These are phyloP conservation scores for Myocastor coypus DNA, from an alignment of 2,113 vertebrate genomes.

Conservation along the genomic window DNA sequence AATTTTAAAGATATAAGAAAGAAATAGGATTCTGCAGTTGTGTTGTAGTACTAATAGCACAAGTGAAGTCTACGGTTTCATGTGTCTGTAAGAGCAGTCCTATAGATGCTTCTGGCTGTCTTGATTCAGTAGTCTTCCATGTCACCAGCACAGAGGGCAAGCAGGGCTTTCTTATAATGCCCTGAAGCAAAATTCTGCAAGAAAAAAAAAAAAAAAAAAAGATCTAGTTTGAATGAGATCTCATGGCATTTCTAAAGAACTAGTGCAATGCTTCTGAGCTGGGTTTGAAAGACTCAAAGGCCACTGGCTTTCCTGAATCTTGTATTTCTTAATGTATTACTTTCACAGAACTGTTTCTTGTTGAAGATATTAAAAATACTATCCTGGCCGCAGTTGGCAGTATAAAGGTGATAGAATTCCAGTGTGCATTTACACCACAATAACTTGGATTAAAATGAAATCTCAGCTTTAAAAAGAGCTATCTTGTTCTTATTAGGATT, in stretches of 20 bases:
- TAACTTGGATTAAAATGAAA: not conserved
- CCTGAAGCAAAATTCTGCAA: constrained; percentile 89
- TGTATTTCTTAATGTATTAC: constrained; percentile 19
- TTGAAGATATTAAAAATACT: constrained; percentile 24
- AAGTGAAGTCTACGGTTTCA: constrained; percentile 1
- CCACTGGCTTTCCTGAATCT: not conserved
- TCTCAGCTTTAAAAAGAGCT: not conserved
- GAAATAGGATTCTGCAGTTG: constrained; percentile 52
- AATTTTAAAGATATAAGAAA: constrained; percentile 53
- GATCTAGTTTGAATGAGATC: not conserved
- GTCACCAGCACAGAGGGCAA: constrained; percentile 88
- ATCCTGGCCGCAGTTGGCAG: not conserved
- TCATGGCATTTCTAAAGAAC: not conserved
- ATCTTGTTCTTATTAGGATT: not conserved
- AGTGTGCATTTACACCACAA: not conserved
- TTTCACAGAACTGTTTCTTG: not conserved
- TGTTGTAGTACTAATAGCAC: not conserved
- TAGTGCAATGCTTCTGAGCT: not conserved
- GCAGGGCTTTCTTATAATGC: constrained; percentile 88
- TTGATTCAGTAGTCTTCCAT: constrained; percentile 84
- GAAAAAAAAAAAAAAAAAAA: constrained; percentile 76
- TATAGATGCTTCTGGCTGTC: not conserved
- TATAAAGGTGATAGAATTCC: not conserved
- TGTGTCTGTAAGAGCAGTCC: constrained; percentile 1
- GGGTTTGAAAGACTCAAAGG: not conserved